Evolutionary conservation across 2,797 vertebrate genomes (phyloP), one percentile per base, ranked within the genome.

Genomic region (Coendou prehensilis): DNA sequence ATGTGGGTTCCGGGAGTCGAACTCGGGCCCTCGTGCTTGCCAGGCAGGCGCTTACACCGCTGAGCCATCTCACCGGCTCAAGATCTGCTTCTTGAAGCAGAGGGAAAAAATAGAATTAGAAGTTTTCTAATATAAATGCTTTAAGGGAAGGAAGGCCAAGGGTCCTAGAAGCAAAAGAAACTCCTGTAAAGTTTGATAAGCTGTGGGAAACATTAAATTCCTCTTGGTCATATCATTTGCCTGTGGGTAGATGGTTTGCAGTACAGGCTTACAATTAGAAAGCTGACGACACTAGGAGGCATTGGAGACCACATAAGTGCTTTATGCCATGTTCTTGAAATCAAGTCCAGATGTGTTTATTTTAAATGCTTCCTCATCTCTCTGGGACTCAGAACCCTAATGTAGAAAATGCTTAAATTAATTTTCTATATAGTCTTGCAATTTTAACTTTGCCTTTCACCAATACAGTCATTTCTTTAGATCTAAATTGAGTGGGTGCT

Each of bases 321-420:
- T 30, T 56, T 33, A 69, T 61, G 45, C 2, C 57, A 13, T 41
- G 9, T n/a, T 78, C 50, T 61, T 79, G 4, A 94, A 94, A 94
- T 89, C n/a, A 85, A 91, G 33, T 76, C 69, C 79, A 95, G 86
- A 93, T 89, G 54, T 79, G 45, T n/a, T 94, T 45, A 69, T 80
- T 83, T 80, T 45, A 82, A 87, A 88, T 61, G 33, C 61, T 64
- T 33, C 61, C 63, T 61, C 28, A 52, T n/a, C 7, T 63, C 26
- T 95, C 57, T 67, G 47, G 59, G 26, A 33, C 22, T 93, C 73
- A 87, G 80, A 84, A 67, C 71, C 2, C n/a, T 91, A 64, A 64
- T 57, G 23, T 10, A 86, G 86, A 89, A 81, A 94, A 82, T 54
- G 18, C 26, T 84, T 95, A 59, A 78, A 63, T 30, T 87, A 59